Evolutionary conservation across 2,113 vertebrate genomes (phyloP), one percentile per base, ranked within the genome.

Genomic region (Sterrhoptilus dennistouni): DNA sequence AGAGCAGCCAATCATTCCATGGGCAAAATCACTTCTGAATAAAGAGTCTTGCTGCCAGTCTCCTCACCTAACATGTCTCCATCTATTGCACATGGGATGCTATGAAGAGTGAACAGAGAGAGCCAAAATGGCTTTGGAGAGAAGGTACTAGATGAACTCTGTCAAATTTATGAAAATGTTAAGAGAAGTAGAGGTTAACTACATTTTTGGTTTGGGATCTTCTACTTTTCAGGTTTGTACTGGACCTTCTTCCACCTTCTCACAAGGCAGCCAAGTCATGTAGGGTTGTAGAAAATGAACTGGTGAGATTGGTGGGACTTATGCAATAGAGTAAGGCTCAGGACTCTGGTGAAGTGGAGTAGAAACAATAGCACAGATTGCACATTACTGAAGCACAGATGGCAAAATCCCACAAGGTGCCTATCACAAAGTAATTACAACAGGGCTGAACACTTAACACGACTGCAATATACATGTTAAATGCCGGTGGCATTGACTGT

Each of bases 341-440:
- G 38, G 65, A 78, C 68, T 44, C 47, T 11, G 21, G 81, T 64
- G 82, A 89, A 72, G 45, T 74, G 44, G 47, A 76, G 83, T 25
- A 80, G 89, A 72, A 96, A 85, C 81, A 77, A 77, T 47, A 81
- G 71, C 71, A 64, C 44, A 83, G 79, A 87, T 20, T 44, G 54
- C 82, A 88, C 35, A 31, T 23, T 90, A 70, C 44, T 42, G 54
- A 59, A 63, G 92, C 86, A 90, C 82, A 95, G 90, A 87, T 77
- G 79, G 90, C 79, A 94, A 94, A 91, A 85, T 78, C 76, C 66
- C 54, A 87, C 47, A 80, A 63, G 92, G 27, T 66, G 42, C 93
- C 84, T 47, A 65, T 84, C 94, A 85, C 74, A 69, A 79, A 76
- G 69, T 71, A 85, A 85, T 89, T 85, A 89, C 87, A 79, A 65